phyloP scores from a whole-genome alignment of 2,797 vertebrate species.

The Acipenser ruthenus region DNA sequence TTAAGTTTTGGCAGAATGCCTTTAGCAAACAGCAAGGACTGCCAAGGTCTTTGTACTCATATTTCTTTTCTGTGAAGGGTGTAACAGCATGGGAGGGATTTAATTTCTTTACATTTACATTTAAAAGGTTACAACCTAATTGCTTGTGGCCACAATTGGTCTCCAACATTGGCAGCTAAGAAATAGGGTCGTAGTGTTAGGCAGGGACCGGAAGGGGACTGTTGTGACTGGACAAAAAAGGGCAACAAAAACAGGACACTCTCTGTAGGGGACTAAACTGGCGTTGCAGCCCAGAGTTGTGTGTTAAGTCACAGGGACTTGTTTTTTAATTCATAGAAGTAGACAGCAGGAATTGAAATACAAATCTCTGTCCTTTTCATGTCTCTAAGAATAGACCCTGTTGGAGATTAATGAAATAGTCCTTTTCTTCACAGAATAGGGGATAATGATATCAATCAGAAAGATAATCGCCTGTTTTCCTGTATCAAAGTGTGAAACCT shows the following conservation, averaged over 20 bases:
- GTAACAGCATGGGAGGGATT: not conserved
- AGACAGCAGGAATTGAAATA: slow-evolving; percentile 2
- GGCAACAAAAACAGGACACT: slow-evolving; percentile 13
- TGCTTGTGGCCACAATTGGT: slow-evolving; percentile 10
- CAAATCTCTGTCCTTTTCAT: not conserved
- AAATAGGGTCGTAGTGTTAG: slow-evolving; percentile 14
- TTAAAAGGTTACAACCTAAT: not conserved
- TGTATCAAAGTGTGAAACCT: not conserved
- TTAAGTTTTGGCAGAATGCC: too few species aligned
- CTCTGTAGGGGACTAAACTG: slow-evolving; percentile 14
- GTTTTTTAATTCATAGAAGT: not conserved
- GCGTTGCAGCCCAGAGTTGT: slow-evolving; percentile 20
- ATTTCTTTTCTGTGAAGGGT: not conserved
- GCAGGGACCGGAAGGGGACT: slow-evolving; percentile 18
- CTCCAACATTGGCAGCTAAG: slow-evolving; percentile 22
- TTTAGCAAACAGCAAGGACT: too few species aligned
- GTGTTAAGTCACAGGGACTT: slow-evolving; percentile 2
- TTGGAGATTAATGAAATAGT: too few species aligned
- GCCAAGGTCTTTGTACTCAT: not conserved
- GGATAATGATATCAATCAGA: slow-evolving; percentile 16
- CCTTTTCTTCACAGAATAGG: too few species aligned
- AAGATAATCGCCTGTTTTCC: slow-evolving; percentile 21
- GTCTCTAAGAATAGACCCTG: not conserved
- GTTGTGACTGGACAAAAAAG: slow-evolving; percentile 26
- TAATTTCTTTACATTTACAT: slow-evolving; percentile 6